These are phyloP conservation scores for Chrysogorgia sp. DNA, from an alignment of 92 coral and sea anemone genomes.

Conservation along the genomic window DNA sequence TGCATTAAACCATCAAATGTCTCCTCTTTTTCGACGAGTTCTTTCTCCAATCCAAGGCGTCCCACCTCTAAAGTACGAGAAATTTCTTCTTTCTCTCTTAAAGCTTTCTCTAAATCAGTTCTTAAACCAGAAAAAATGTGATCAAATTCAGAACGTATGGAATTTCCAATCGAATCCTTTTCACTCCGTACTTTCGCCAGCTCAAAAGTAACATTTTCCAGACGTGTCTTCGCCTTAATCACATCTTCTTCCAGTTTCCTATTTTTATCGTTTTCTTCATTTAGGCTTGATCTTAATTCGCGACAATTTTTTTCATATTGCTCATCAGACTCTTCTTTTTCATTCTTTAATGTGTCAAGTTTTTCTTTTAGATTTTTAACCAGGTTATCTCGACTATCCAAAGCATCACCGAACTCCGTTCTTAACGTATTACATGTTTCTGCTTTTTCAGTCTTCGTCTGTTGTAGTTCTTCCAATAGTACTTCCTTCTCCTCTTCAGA, in stretches of 20 bases:
- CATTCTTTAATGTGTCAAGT: conserved; percentile 16
- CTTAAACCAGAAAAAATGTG: conserved; percentile 95
- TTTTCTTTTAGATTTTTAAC: conserved; percentile 32
- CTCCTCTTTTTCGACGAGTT: conserved; percentile 70
- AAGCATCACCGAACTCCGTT: conserved; percentile 47
- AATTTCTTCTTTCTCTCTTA: conserved; percentile 70
- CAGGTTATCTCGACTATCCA: conserved; percentile 29
- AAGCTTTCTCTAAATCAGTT: conserved; percentile 77
- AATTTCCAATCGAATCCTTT: conserved; percentile 52
- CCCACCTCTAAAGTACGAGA: conserved; percentile 49
- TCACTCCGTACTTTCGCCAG: conserved; percentile 36
- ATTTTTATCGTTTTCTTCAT: conserved; percentile 12
- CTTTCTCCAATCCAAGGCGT: conserved; percentile 61
- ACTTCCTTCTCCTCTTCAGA: conserved; percentile 64
- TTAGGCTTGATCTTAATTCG: conserved; percentile 26
- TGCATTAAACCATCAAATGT: conserved; percentile 71
- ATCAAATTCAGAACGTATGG: conserved; percentile 74
- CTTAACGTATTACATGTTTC: conserved; percentile 59
- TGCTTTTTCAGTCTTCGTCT: conserved; percentile 56
- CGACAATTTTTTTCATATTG: conserved; percentile 19
- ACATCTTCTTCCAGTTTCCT: conserved; percentile 14
- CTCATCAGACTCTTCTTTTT: conserved; percentile 35
- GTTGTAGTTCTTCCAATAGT: conserved; percentile 53
- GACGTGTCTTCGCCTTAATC: conserved; percentile 10
- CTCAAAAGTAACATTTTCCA: conserved; percentile 46